Base-by-base conservation (phyloP, 1,140 invertebrate species). In the Drosophila micromelanica region DNA sequence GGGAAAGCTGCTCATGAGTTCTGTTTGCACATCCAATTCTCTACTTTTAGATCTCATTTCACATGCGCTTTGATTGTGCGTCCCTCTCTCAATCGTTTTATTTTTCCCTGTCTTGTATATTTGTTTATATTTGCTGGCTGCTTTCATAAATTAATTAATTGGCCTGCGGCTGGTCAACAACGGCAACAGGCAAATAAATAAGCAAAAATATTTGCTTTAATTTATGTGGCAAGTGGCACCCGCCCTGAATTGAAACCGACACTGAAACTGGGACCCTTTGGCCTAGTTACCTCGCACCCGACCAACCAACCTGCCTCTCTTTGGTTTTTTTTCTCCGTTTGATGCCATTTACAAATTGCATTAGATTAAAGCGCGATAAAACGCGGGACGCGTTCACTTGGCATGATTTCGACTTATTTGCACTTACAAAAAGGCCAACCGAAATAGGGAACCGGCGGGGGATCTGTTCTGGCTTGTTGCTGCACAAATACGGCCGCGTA, bases 331-430 rank as follows among this genome's bases (percentile, higher is more conserved):
- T n/a, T n/a, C n/a, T n/a, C 40, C 60, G 38, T 49, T 57, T 37
- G 64, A 61, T 86, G 86, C 79, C 84, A 87, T 84, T 87, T 87
- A 87, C 84, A 87, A 87, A 87, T 89, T 89, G 79, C 84, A 87
- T 89, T 87, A 87, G 84, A 87, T 87, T 87, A 90, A 69, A 79
- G 79, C 72, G 79, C 84, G 84, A 89, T 87, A 89, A 84, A 75
- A 65, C 68, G 62, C 60, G 78, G 75, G 76, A 76, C 78, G 84
- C 84, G 76, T 74, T 89, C 78, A 87, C 78, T 87, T 89, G 79
- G 73, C 84, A 84, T 89, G 84, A 89, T 89, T 90, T 89, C 84
- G 73, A 77, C 84, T 89, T 89, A 89, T 89, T 89, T 89, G 79
- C 84, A 90, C 84, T 90, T 89, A 89, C 79, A 89, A 87, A 87